Percentiles rank a stretch among this genome's conserved stretches.
Evolutionary conservation across 2,797 vertebrate genomes (phyloP).

Genomic region (Garrulus glandarius): DNA sequence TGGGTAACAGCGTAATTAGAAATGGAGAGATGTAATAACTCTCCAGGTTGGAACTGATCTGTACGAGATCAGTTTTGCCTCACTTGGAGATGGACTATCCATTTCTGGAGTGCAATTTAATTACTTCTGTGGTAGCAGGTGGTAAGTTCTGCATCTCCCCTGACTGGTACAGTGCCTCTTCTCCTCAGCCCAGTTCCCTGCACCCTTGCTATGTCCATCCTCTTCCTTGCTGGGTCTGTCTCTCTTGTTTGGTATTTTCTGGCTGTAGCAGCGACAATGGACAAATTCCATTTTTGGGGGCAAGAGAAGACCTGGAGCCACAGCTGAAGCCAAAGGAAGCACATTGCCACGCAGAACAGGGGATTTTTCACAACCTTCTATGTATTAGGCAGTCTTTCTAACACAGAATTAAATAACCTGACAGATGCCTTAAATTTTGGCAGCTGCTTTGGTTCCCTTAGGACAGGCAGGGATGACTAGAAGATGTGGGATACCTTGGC

Average conservation of each 20-base stretch:
- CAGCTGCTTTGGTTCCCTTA: not conserved
- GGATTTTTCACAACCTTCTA: not conserved
- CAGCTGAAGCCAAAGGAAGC: not conserved
- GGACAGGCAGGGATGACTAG: not conserved
- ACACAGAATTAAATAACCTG: not conserved
- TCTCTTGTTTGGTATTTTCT: not conserved
- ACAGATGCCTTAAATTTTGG: not conserved
- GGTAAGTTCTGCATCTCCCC: slow-evolving; percentile 14
- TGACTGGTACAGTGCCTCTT: slow-evolving; percentile 17
- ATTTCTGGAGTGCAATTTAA: slow-evolving; percentile 57
- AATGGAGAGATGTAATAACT: slow-evolving; percentile 59
- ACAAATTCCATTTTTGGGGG: not conserved
- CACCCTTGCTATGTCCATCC: not conserved
- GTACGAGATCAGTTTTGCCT: slow-evolving; percentile 34
- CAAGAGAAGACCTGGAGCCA: not conserved
- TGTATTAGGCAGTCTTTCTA: not conserved
- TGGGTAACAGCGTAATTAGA: slow-evolving; percentile 56
- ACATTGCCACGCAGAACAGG: not conserved
- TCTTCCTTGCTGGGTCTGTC: not conserved
- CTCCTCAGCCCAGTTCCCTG: not conserved
- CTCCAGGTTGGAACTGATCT: slow-evolving; percentile 59
- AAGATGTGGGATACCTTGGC: not conserved
- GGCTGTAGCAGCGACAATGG: rapidly evolving
- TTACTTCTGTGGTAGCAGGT: slow-evolving; percentile 51
- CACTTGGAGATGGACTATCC: slow-evolving; percentile 55